Evolutionary conservation across 2,888 invertebrate species (phyloP), one percentile per base, ranked within the genome.

Genomic region (Dasypogon diadema): DNA sequence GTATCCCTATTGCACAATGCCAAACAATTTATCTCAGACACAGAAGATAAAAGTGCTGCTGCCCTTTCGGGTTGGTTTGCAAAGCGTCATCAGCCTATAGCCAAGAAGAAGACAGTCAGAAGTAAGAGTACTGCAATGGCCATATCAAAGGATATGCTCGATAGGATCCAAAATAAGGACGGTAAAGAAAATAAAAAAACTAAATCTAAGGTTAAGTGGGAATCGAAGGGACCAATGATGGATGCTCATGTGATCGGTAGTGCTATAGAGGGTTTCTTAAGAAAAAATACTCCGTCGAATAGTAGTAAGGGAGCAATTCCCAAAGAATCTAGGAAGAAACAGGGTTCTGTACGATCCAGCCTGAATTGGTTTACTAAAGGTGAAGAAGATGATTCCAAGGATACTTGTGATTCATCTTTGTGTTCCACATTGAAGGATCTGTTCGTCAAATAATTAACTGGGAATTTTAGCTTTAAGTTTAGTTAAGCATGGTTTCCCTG

Each of bases 341-440:
- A 82, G 51, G 82, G 83, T 42, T 8, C 68, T 2, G 81, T 83
- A 42, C 83, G 85, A 21, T 83, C 85, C 4, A 83, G 84, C 0
- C 79, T 85, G 56, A 85, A 83, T 74, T 92, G 92, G 92, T 91
- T 90, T 80, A 87, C 87, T 80, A 90, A 91, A 83, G 88, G 88
- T 48, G 92, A 92, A 77, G 93, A 92, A 77, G 92, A 92, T 75
- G 89, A 91, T 76, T 87, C 89, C 30, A 85, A 89, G 75, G 92
- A 93, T 80, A 89, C 91, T 24, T 93, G 94, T 86, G 94, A 95
- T 81, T 91, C 93, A 51, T 92, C 92, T 30, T 89, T 95, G 80
- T 94, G 94, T 87, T 91, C 94, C 79, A 93, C 94, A 56, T 87
- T 95, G 72, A 95, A 95, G 86, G 94, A 95, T 86, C 90, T 95